Evolutionary conservation across 2,888 invertebrate genomes (phyloP).

Genomic region (Zaprionus bogoriensis): DNA sequence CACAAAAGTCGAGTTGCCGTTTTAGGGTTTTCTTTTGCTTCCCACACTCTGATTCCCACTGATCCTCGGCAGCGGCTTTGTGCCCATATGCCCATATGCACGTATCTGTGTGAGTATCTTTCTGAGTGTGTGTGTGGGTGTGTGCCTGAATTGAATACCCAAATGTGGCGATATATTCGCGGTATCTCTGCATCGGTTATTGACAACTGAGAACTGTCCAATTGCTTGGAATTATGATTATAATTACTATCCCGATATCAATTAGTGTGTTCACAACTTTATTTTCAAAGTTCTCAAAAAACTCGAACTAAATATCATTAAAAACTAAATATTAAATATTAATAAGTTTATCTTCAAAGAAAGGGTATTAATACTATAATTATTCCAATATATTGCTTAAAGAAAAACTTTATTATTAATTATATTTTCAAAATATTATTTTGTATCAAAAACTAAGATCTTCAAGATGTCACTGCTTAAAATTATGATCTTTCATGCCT

Average conservation of each 20-base stretch:
- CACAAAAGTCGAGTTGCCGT: slow-evolving; percentile 55
- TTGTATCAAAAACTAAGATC: background rate
- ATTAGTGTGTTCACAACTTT: no score
- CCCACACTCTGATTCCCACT: slow-evolving; percentile 59
- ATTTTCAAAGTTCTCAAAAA: background rate
- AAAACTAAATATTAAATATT: no score
- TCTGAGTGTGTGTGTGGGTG: slow-evolving; percentile 4
- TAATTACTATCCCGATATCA: no score
- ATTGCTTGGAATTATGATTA: no score
- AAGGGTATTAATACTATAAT: background rate
- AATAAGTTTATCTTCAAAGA: no score
- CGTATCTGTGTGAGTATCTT: background rate
- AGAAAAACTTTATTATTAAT: background rate
- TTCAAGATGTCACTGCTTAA: no score
- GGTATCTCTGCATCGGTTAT: slow-evolving; percentile 12
- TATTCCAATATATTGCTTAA: background rate
- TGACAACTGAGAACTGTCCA: slow-evolving; percentile 4
- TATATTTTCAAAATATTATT: no score
- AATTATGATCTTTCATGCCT: no score
- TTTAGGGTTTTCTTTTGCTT: slow-evolving; percentile 58
- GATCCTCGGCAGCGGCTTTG: slow-evolving; percentile 49
- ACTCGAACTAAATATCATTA: no score
- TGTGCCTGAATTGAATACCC: slow-evolving; percentile 48
- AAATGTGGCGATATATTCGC: slow-evolving; percentile 21
- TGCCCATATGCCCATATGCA: background rate